These are phyloP conservation scores for Grus americana DNA, from an alignment of 2,113 vertebrate genomes.

Conservation along the genomic window DNA sequence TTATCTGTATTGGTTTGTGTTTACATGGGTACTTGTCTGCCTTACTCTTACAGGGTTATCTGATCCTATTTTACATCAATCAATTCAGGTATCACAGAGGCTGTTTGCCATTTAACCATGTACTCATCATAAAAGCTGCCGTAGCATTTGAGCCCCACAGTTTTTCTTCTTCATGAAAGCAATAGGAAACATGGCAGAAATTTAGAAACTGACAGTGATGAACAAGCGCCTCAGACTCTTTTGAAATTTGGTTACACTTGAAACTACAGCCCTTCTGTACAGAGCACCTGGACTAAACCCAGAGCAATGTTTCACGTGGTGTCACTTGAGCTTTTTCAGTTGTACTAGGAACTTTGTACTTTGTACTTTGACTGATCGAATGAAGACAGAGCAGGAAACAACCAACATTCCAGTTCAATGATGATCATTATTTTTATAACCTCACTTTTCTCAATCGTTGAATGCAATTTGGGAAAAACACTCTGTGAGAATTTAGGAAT, in stretches of 20 bases:
- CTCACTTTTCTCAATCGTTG: background rate
- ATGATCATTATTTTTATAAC: background rate
- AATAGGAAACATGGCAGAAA: constrained; percentile 13
- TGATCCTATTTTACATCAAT: background rate
- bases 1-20: background rate
- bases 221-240: constrained; percentile 43
- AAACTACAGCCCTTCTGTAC: background rate
- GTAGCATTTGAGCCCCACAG: background rate
- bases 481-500: background rate
- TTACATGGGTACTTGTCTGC: background rate
- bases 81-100: constrained; percentile 5
- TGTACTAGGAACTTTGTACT: background rate
- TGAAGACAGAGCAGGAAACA: constrained; percentile 29
- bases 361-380: background rate
- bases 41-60: background rate
- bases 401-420: background rate
- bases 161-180: background rate
- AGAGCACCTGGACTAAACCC: constrained; percentile 29
- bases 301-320: constrained; percentile 3
- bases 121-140: background rate
- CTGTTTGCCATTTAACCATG: background rate
- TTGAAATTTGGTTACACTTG: constrained; percentile 36
- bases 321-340: constrained; percentile 2
- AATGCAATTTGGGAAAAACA: background rate
- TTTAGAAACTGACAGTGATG: background rate